phyloP scores from a whole-genome alignment of 2,888 invertebrate species.

The Microctonus brassicae region DNA sequence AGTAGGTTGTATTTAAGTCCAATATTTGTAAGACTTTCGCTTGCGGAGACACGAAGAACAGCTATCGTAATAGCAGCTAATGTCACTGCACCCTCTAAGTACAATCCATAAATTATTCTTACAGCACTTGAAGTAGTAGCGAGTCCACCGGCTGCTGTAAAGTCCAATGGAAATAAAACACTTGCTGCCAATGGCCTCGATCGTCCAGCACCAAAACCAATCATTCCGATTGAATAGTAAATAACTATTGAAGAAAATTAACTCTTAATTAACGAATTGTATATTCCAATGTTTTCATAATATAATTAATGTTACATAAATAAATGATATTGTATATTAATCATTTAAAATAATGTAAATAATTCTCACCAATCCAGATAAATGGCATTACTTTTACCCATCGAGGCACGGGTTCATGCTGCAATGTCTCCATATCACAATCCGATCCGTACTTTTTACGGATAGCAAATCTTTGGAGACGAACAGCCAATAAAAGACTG shows the following conservation, averaged over 20 bases:
- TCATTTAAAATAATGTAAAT: not conserved
- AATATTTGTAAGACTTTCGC: conserved; percentile 72
- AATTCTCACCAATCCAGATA: conserved; percentile 56
- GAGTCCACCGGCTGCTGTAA: conserved; percentile 79
- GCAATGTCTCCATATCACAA: conserved; percentile 44
- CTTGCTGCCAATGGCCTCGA: conserved; percentile 71
- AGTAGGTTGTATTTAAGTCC: conserved; percentile 73
- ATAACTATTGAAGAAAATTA: conserved; percentile 48
- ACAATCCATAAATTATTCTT: conserved; percentile 76
- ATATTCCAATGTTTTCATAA: too few species aligned
- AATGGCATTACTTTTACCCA: conserved; percentile 64
- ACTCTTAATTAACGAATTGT: not conserved
- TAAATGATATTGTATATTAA: too few species aligned
- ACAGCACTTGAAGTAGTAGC: conserved; percentile 74
- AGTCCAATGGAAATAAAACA: conserved; percentile 78
- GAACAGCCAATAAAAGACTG: conserved; percentile 71
- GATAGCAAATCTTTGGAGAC: conserved; percentile 69
- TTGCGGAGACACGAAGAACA: conserved; percentile 74
- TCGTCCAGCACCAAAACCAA: conserved; percentile 75
- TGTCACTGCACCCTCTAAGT: conserved; percentile 78
- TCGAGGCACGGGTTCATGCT: conserved; percentile 54
- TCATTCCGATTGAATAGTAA: conserved; percentile 75
- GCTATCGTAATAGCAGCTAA: conserved; percentile 76
- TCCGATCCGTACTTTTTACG: conserved; percentile 51
- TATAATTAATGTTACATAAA: too few species aligned